Conservation (phyloP, 2,888 invertebrate species). For the Tromatobia lineatoria region DNA sequence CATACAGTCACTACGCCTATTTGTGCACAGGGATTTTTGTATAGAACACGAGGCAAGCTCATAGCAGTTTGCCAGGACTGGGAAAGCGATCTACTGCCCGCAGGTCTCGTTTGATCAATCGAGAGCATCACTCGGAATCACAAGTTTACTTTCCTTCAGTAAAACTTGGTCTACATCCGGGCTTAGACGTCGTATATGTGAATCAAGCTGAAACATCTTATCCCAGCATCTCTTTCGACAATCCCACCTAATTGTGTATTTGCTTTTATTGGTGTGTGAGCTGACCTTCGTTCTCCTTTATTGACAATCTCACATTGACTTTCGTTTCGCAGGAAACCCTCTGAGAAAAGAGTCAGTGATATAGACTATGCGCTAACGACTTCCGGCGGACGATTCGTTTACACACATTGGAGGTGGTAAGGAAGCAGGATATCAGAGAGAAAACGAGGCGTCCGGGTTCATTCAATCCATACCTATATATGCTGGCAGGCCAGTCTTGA, state of each 20-base stretch:
- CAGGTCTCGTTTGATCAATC: slow-evolving; percentile 37
- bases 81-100: background rate
- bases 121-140: slow-evolving; percentile 31
- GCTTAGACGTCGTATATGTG: background rate
- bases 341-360: too few species aligned
- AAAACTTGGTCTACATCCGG: background rate
- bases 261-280: too few species aligned
- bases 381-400: too few species aligned
- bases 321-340: background rate
- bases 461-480: background rate
- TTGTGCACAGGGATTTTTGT: background rate
- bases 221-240: slow-evolving; percentile 36
- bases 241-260: slow-evolving; percentile 24
- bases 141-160: slow-evolving; percentile 32
- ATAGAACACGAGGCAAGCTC: background rate
- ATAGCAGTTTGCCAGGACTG: background rate
- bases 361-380: too few species aligned
- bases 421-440: too few species aligned
- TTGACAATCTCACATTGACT: background rate
- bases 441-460: too few species aligned
- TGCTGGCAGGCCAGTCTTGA: slow-evolving; percentile 8
- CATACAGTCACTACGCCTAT: background rate
- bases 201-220: slow-evolving; percentile 24
- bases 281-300: background rate
- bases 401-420: too few species aligned